These are phyloP conservation scores for Electrona antarctica DNA, from an alignment of 2,113 vertebrate species.

Conservation along the genomic window DNA sequence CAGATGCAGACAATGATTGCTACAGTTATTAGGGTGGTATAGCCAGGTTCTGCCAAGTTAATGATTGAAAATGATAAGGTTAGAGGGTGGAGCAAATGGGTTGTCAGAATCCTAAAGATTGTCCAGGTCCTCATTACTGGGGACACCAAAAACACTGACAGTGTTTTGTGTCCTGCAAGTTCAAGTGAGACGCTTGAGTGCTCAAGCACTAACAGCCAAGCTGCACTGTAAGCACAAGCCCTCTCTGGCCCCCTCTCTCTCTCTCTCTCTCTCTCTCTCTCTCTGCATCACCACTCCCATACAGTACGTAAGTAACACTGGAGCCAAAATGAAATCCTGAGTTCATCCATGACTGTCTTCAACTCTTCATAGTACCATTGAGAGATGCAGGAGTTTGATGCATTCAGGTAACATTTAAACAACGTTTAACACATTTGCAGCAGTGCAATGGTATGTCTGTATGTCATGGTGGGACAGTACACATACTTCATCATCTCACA, in stretches of 20 bases:
- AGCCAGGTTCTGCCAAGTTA: constrained; percentile 55
- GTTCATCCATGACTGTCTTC: too few relatives aligned
- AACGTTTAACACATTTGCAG: too few relatives aligned
- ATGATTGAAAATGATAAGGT: constrained; percentile 61
- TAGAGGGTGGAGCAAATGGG: constrained; percentile 49
- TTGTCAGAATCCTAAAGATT: constrained; percentile 64
- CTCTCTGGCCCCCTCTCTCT: constrained; percentile 10
- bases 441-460: too few relatives aligned
- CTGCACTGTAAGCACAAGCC: constrained; percentile 59
- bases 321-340: too few relatives aligned
- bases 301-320: too few relatives aligned
- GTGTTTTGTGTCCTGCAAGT: constrained; percentile 49
- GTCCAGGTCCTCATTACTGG: constrained; percentile 67
- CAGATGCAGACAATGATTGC: constrained; percentile 40
- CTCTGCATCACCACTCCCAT: too few relatives aligned
- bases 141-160: constrained; percentile 35
- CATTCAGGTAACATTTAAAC: too few relatives aligned
- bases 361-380: too few relatives aligned
- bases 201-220: constrained; percentile 58
- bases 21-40: constrained; percentile 34
- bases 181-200: constrained; percentile 60
- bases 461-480: too few relatives aligned
- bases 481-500: too few relatives aligned
- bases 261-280: too few relatives aligned
- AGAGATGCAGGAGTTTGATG: too few relatives aligned